Base-by-base conservation (phyloP, 2,888 invertebrate species). In the Cecidostiba fungosa region DNA sequence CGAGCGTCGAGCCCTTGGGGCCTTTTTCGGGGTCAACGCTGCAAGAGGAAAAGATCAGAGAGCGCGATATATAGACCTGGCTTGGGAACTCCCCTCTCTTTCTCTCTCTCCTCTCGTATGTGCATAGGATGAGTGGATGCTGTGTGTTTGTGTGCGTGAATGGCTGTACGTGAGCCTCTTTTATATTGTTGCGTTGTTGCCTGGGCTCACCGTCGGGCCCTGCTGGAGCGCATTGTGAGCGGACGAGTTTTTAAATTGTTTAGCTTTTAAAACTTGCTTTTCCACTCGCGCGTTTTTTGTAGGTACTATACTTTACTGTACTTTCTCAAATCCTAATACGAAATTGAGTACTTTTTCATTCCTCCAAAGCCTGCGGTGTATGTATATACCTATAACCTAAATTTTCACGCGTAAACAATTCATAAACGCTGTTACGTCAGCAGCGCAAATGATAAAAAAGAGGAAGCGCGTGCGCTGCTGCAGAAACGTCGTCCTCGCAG, bases 61-160 rank as follows among this genome's bases (percentile, higher is more conserved):
- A 80, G 79, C 82, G 86, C 77, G 86, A 86, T 86, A 86, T 78
- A 86, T 80, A 54, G 73, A 54, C 82, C 66, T 36, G 77, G 72
- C 81, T 66, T 54, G 79, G 69, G 85, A 62, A 77, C 77, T 62
- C 54, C 36, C 19, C 70, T 70, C 70, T 70, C 39, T 59, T 0
- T 50, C 19, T 50, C 50, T 6, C 54, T 59, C 54, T 23, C 8
- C 23, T 1, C 6, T 0, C n/a, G 1, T 39, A 66, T 66, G 66
- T 66, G 26, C 66, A 26, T 66, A 26, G 26, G 66, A n/a, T 32
- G 8, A 70, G 72, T 72, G 39, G 16, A 14, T 50, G 14, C 14
- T 62, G 12, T 62, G 62, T 26, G 74, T 23, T 59, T 29, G 23
- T 19, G 32, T 39, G 59, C 36, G 43, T 26, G n/a, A 39, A 36